These are phyloP conservation scores for Sycophaga agraensis DNA, from an alignment of 1,140 invertebrate species.

Conservation along the genomic window DNA sequence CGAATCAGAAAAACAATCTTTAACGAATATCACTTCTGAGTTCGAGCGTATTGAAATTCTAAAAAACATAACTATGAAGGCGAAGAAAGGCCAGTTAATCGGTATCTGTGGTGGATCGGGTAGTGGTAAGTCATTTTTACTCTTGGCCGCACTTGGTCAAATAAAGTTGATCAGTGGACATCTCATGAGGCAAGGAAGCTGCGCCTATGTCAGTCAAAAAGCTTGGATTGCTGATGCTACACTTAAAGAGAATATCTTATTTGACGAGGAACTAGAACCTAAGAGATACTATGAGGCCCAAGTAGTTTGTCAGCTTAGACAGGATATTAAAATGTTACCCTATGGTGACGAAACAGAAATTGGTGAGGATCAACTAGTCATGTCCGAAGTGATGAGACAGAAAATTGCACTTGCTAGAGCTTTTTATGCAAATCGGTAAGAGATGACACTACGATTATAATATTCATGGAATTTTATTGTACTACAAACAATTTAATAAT, in stretches of 20 bases:
- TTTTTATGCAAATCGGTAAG: slow-evolving; percentile 59
- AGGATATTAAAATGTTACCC: slow-evolving; percentile 62
- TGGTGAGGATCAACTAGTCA: slow-evolving; percentile 63
- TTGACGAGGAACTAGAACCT: slow-evolving; percentile 60
- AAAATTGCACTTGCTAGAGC: slow-evolving; percentile 64
- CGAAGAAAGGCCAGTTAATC: slow-evolving; percentile 60
- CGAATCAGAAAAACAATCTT: background rate
- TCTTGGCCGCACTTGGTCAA: slow-evolving; percentile 66
- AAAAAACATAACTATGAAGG: slow-evolving; percentile 46
- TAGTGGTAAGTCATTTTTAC: slow-evolving; percentile 69
- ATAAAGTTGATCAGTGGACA: slow-evolving; percentile 57
- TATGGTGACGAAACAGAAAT: slow-evolving; percentile 68
- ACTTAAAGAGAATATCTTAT: slow-evolving; percentile 71
- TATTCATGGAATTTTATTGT: background rate
- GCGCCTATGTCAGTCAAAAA: slow-evolving; percentile 70
- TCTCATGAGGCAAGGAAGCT: slow-evolving; percentile 60
- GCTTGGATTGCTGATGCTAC: slow-evolving; percentile 71
- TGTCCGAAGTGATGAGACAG: slow-evolving; percentile 68
- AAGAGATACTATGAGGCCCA: slow-evolving; percentile 59
- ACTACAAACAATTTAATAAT: no score
- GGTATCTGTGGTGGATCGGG: slow-evolving; percentile 71
- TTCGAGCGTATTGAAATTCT: slow-evolving; percentile 43
- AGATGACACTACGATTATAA: background rate
- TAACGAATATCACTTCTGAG: slow-evolving; percentile 15
- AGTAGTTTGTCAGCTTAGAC: slow-evolving; percentile 58